Evolutionary conservation across 2,888 invertebrate genomes (phyloP).

Genomic region (Cylloceria caligata): DNA sequence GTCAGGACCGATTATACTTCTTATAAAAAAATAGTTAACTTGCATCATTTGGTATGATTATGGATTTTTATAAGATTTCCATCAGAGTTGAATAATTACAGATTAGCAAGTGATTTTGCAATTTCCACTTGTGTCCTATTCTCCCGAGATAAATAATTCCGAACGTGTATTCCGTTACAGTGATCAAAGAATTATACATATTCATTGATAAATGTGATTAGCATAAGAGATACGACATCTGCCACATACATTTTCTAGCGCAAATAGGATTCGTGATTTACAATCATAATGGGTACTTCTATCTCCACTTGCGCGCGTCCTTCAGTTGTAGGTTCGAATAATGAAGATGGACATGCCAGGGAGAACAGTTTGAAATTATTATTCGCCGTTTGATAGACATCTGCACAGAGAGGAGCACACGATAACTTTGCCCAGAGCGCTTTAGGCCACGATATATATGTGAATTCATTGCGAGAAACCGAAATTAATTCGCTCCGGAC

Average conservation of each 20-base stretch:
- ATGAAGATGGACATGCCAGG: slow-evolving; percentile 40
- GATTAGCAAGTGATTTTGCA: background rate
- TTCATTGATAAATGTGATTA: background rate
- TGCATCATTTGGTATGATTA: background rate
- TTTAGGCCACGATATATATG: slow-evolving; percentile 31
- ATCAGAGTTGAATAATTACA: background rate
- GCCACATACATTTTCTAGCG: background rate
- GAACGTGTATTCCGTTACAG: background rate
- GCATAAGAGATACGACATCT: background rate
- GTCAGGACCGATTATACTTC: background rate
- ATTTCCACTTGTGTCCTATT: background rate
- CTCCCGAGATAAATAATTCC: background rate
- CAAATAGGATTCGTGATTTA: slow-evolving; percentile 13
- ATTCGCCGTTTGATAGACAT: slow-evolving; percentile 74
- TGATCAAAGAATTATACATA: background rate
- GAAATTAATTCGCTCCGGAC: slow-evolving; percentile 74
- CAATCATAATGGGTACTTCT: slow-evolving; percentile 9
- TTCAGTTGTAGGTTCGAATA: slow-evolving; percentile 25
- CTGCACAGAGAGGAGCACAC: slow-evolving; percentile 58
- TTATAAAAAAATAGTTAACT: background rate
- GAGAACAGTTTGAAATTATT: slow-evolving; percentile 67
- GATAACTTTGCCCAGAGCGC: slow-evolving; percentile 32
- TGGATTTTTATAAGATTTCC: background rate
- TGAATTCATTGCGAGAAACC: slow-evolving; percentile 75
- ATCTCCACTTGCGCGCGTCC: slow-evolving; percentile 24